These are phyloP conservation scores for Pammene fasciana DNA, from an alignment of 2,888 invertebrate species.

Conservation along the genomic window DNA sequence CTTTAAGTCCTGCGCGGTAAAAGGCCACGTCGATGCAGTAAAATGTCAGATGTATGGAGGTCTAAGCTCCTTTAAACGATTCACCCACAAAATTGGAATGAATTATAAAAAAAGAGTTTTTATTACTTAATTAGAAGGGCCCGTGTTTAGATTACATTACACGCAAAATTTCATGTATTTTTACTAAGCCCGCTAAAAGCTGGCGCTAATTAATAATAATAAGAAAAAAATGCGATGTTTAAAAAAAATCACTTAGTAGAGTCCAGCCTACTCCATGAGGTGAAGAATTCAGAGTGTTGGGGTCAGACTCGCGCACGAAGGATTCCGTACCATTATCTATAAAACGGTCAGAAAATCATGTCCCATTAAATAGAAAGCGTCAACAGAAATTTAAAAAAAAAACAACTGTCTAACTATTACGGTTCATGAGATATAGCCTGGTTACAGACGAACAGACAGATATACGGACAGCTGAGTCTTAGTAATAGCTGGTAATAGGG, in stretches of 20 bases:
- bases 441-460: too few species aligned
- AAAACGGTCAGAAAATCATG: too few species aligned
- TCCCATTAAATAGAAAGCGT: too few species aligned
- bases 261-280: background rate
- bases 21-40: slow-evolving; percentile 64
- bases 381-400: too few species aligned
- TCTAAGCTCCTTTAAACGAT: slow-evolving; percentile 43
- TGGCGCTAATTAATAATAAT: slow-evolving; percentile 34
- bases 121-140: slow-evolving; percentile 23
- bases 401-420: too few species aligned
- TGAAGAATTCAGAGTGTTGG: too few species aligned
- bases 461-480: too few species aligned
- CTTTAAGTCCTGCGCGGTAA: slow-evolving; percentile 63
- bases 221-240: slow-evolving; percentile 25
- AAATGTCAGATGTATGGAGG: slow-evolving; percentile 68
- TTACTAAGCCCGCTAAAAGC: slow-evolving; percentile 16
- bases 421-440: too few species aligned
- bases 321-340: too few species aligned
- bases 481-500: too few species aligned
- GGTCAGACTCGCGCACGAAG: too few species aligned
- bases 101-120: slow-evolving; percentile 35
- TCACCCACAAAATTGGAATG: slow-evolving; percentile 35
- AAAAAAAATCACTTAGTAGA: slow-evolving; percentile 5
- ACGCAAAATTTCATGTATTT: slow-evolving; percentile 5
- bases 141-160: slow-evolving; percentile 33